Percentiles rank a stretch among this genome's conserved stretches.
phyloP scores from a whole-genome alignment of 1,140 invertebrate species.

The Batillaria attramentaria region DNA sequence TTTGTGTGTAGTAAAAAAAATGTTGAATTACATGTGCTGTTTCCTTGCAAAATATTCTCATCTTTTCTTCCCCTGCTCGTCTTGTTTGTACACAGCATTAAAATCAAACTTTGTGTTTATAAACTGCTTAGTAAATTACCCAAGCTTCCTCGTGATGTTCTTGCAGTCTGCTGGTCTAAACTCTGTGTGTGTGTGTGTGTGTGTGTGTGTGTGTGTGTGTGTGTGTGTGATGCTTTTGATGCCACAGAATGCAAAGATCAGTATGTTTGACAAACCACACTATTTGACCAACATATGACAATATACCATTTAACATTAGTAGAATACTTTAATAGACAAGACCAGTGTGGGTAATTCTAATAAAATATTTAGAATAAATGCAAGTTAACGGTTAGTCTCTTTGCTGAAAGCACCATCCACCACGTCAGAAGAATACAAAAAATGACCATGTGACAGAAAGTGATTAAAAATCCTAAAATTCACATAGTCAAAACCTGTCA shows the following conservation, averaged over 20 bases:
- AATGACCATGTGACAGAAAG: no score
- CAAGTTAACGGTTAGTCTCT: no score
- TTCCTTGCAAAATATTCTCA: background rate
- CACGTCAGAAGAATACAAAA: no score
- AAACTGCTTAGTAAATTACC: background rate
- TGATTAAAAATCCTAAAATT: no score
- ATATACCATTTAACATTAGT: background rate
- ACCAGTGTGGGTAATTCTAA: no score
- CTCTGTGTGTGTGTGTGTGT: background rate
- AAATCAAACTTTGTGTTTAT: background rate
- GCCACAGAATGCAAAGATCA: background rate
- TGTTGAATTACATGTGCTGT: background rate
- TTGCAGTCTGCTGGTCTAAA: constrained; percentile 10
- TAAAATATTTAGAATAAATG: no score
- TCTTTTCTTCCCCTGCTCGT: background rate
- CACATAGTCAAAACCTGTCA: no score
- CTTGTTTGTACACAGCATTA: background rate
- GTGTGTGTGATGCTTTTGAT: background rate
- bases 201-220: constrained; percentile 1
- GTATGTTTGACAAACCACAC: background rate
- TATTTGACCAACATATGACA: background rate
- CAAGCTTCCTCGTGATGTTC: background rate
- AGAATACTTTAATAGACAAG: no score
- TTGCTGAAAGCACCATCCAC: no score
- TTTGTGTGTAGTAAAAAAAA: background rate